phyloP scores from a whole-genome alignment of 2,113 vertebrate genomes.

The Ciconia maguari region DNA sequence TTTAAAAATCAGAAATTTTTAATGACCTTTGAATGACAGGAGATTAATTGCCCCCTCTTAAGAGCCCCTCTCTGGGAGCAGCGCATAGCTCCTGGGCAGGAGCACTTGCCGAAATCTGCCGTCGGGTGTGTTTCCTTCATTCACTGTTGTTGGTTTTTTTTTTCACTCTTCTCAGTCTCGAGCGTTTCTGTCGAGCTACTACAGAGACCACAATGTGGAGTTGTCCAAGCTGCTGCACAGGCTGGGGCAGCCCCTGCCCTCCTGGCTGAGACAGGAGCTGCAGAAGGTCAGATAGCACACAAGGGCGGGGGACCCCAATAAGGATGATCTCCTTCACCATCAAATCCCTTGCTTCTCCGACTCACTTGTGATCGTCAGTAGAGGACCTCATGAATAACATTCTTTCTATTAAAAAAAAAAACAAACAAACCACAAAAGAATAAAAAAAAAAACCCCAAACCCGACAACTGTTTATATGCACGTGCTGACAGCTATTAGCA shows the following conservation, averaged over 20 bases:
- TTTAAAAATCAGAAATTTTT: background rate
- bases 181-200: conserved; percentile 91
- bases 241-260: conserved; percentile 93
- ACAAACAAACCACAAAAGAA: background rate
- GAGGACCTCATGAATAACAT: conserved; percentile 43
- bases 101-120: background rate
- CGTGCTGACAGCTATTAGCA: conserved; percentile 5
- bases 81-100: accelerated
- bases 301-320: background rate
- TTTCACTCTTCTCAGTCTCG: conserved; percentile 78
- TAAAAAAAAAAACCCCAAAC: background rate
- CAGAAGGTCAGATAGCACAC: conserved; percentile 90
- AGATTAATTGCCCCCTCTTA: background rate
- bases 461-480: background rate
- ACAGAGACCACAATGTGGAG: conserved; percentile 95
- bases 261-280: conserved; percentile 95
- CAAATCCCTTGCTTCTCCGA: background rate
- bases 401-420: background rate
- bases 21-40: background rate
- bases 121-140: background rate
- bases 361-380: conserved; percentile 52
- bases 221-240: conserved; percentile 93
- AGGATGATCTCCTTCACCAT: background rate
- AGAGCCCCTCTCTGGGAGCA: background rate
- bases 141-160: background rate